Evolutionary conservation across 2,797 vertebrate species (phyloP), one percentile per base, ranked within the genome.

Genomic region (Galagoides demidoff): DNA sequence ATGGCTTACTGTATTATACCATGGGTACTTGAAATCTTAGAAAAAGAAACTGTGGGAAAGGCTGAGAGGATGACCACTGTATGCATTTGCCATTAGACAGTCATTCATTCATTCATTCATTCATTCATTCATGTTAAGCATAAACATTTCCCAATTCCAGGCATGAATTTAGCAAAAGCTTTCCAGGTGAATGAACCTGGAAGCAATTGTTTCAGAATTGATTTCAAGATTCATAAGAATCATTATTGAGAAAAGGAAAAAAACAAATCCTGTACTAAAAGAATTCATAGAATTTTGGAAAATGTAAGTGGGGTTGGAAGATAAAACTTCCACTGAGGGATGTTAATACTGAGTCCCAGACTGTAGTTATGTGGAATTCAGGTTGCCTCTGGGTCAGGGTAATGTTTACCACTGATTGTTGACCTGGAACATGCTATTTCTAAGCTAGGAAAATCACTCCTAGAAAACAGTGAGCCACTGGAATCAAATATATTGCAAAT

Each of bases 81-180:
- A 86, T 9, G 49, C 7, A 77, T 77, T 79, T 61, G 13, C 31
- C 37, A 76, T 13, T 43, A 76, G 16, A 31, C 20, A 52, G 23
- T 55, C n/a, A n/a, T n/a, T n/a, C 31, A 39, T 73, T 55, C 25
- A 22, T 73, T 77, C n/a, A 16, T 34, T 52, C 31, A 39, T 73
- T 52, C 25, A 23, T 73, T 78, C 25, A 17, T 66, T 16, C 29
- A 7, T 17, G 4, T 19, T 45, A 63, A 63, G 1, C 31, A 94
- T 37, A 20, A 94, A 34, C 4, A 84, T 57, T 84, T 95, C 77
- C 92, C 66, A 90, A 92, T 59, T 59, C 64, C 29, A 87, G 64
- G 34, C n/a, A 49, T 39, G 71, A 13, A 31, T 17, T 91, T 85
- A 71, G 10, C 29, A 94, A 87, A 90, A 45, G n/a, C 25, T 88